Evolutionary conservation across 1,140 invertebrate genomes (phyloP), one percentile per base, ranked within the genome.

Genomic region (Amyelois transitella): DNA sequence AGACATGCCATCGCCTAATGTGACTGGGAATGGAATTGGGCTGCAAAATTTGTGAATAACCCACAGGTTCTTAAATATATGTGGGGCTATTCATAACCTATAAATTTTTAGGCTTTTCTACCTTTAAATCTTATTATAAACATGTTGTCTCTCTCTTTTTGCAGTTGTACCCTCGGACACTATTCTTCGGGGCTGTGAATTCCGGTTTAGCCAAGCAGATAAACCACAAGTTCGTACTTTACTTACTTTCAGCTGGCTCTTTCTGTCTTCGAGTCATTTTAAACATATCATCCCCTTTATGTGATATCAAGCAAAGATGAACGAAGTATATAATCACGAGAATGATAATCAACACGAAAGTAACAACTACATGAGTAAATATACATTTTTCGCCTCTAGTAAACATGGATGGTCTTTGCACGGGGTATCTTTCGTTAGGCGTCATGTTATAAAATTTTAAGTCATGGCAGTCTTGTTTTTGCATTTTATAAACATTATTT

Each of bases 321-420:
- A 72, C 43, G 14, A 70, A 59, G 51, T 69, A 82, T 38, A 71
- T 59, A n/a, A 78, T 52, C 5, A 63, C 32, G 18, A 73, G 18
- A 5, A 72, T 8, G 8, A 80, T 18, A 49, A 74, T 62, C 1
- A 71, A 6, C 0, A 51, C 43, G 45, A 80, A 75, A 7, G 74
- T 77, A 2, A 74, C 21, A 10, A 77, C 45, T 24, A 82, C 55
- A 51, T 82, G 77, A 6, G 58, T 55, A 25, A 75, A 78, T 14
- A 82, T 70, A 51, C 79, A 82, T 70, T 82, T 80, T 62, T 82
- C 79, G 8, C 79, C 79, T 65, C 60, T 72, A 21, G 79, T 80
- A 63, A 80, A 82, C 70, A 77, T 77, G 7, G 18, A 14, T 19
- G 18, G 2, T 22, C 25, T 49, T 22, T 24, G 21, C 6, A 2